Conservation (phyloP, 2,888 invertebrate species). For the Eilema depressum region DNA sequence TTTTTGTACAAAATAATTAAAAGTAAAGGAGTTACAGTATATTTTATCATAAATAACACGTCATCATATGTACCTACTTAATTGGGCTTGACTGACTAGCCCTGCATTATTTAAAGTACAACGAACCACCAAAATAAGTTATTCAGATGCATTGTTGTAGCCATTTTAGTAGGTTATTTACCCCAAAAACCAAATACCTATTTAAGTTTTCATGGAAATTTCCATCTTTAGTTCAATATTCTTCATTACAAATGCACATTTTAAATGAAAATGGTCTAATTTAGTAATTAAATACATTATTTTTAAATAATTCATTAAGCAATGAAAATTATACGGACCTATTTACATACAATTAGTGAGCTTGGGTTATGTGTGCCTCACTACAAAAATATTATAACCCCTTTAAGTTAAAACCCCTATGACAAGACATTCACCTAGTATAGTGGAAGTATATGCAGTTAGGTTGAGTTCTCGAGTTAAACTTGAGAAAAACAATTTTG, state of each 20-base stretch:
- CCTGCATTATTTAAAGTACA: slow-evolving; percentile 63
- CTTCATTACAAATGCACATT: slow-evolving; percentile 11
- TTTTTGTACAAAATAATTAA: neutral
- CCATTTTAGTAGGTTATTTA: slow-evolving; percentile 58
- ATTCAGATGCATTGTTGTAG: slow-evolving; percentile 51
- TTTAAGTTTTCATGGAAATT: slow-evolving; percentile 33
- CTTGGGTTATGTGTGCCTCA: neutral
- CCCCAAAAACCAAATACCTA: slow-evolving; percentile 35
- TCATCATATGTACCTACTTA: slow-evolving; percentile 21
- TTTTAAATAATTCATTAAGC: slow-evolving; percentile 2
- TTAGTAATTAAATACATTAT: slow-evolving; percentile 14
- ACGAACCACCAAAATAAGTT: slow-evolving; percentile 64
- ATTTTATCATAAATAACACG: neutral
- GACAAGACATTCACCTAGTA: neutral
- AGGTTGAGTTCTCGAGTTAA: too few species aligned
- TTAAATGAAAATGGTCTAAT: slow-evolving; percentile 6
- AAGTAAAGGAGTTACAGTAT: neutral
- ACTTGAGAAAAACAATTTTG: too few species aligned
- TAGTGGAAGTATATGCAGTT: too few species aligned
- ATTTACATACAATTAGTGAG: slow-evolving; percentile 12
- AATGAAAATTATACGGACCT: neutral
- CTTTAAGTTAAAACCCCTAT: neutral
- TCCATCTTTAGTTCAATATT: slow-evolving; percentile 2
- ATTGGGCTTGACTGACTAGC: slow-evolving; percentile 29
- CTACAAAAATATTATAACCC: too few species aligned